Evolutionary conservation across 1,140 invertebrate species (phyloP).

Genomic region (Diachasma alloeum): DNA sequence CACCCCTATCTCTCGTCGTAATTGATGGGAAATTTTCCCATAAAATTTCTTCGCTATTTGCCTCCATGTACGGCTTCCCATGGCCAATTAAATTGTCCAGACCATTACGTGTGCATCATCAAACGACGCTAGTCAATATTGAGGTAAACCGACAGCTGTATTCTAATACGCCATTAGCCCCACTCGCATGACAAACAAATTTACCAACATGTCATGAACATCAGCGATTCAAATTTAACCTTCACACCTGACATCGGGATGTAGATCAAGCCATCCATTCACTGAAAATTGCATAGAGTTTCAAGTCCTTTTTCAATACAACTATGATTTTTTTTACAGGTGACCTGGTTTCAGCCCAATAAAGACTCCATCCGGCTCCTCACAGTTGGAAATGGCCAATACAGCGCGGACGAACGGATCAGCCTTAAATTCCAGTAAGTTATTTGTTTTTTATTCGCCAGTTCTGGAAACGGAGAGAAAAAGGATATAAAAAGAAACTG

Average conservation of each 20-base stretch:
- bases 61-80: not conserved
- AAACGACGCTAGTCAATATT: not conserved
- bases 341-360: slow-evolving; percentile 79
- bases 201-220: not conserved
- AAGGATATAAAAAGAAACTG: not conserved
- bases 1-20: not conserved
- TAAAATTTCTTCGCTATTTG: slow-evolving; percentile 2
- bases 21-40: not conserved
- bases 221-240: not conserved
- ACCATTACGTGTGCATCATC: not conserved
- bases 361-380: slow-evolving; percentile 77
- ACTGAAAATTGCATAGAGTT: not conserved
- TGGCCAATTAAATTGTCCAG: not conserved
- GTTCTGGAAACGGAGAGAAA: not conserved
- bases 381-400: slow-evolving; percentile 76
- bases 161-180: not conserved
- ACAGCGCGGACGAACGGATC: slow-evolving; percentile 67
- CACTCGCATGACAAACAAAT: not conserved
- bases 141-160: not conserved
- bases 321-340: slow-evolving; percentile 63
- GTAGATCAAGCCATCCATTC: not conserved
- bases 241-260: no score
- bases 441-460: slow-evolving; percentile 28
- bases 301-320: not conserved
- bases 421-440: slow-evolving; percentile 65